Base-by-base conservation (phyloP, 2,797 vertebrate genomes). In the Adrianichthys oophorus region DNA sequence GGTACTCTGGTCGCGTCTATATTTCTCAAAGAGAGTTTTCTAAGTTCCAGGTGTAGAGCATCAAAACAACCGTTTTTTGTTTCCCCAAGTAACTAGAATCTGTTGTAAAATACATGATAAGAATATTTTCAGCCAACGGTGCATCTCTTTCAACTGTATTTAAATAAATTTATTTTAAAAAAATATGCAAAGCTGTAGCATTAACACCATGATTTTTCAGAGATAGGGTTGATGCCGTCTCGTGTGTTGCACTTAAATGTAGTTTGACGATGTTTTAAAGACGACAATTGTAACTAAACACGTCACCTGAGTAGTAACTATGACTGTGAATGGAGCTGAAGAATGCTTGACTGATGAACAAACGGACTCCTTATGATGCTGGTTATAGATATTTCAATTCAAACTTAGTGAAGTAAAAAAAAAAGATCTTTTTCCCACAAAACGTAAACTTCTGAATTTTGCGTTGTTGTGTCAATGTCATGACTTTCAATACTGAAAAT, bases 401-500 rank as follows among this genome's bases (percentile, higher is more conserved):
- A 37, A 32, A 37, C 32, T 37, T 37, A 37, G 32, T 37, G 32
- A 37, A 37, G 32, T 12, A 37, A 37, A 37, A 37, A 32, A 32
- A 37, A 37, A 37, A 13, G 3, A 12, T 37, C 10, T 29, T 29
- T 40, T 18, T 43, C 56, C 40, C 23, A 50, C 32, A 43, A 15
- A 19, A 50, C 40, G 48, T 43, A 13, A 12, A 12, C 26, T 29
- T 29, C 26, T 1, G 26, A 29, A 29, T 29, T 29, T 29, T 29
- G 26, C 26, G 26, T 29, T 29, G 12, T 59, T 56, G 52, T 65
- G 59, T 77, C 43, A 10, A 23, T 64, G 71, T 75, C 42, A 70
- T 64, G 63, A 67, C 51, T 46, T 42, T 61, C 58, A 71, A 75
- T 81, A 62, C 59, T 62, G 66, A 59, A 54, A 17, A 18, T 21